Conservation (phyloP, 92 coral and sea anemone genomes). For the Anthopleura xanthogrammica region DNA sequence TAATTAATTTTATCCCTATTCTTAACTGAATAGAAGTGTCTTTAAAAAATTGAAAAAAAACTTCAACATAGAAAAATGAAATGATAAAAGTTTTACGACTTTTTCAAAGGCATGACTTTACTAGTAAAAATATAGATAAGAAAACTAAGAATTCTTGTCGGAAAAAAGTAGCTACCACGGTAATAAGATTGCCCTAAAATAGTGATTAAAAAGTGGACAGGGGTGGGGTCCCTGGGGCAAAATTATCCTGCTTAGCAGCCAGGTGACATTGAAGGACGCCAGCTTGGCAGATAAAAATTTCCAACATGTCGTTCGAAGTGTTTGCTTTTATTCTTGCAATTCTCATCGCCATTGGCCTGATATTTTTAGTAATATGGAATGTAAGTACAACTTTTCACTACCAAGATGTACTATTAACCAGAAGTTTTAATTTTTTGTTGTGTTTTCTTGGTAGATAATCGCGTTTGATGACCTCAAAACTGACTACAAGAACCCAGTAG, state of each 20-base stretch:
- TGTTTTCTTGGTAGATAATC: slow-evolving; percentile 63
- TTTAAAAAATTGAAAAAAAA: no score
- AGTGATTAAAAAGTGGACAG: neutral
- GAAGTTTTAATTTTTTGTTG: neutral
- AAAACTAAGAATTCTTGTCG: neutral
- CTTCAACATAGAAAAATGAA: no score
- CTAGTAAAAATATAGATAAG: no score
- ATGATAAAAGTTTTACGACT: no score
- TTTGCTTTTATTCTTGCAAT: slow-evolving; percentile 87
- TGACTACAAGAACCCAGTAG: slow-evolving; percentile 97
- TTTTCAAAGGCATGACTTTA: no score
- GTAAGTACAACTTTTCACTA: slow-evolving; percentile 57
- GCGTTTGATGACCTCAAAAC: slow-evolving; percentile 98
- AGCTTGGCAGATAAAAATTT: slow-evolving; percentile 43
- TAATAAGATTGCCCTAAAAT: neutral
- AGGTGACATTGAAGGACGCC: slow-evolving; percentile 37
- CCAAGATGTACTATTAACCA: neutral
- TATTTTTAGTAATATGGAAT: slow-evolving; percentile 98
- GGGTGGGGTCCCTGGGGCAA: neutral
- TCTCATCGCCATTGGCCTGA: slow-evolving; percentile 82
- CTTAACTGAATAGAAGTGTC: no score
- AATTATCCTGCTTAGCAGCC: slow-evolving; percentile 21
- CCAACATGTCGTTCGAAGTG: slow-evolving; percentile 88
- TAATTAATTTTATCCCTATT: no score
- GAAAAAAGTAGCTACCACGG: neutral